Base-by-base conservation (phyloP, 2,113 vertebrate species). In the Pangasianodon hypophthalmus region DNA sequence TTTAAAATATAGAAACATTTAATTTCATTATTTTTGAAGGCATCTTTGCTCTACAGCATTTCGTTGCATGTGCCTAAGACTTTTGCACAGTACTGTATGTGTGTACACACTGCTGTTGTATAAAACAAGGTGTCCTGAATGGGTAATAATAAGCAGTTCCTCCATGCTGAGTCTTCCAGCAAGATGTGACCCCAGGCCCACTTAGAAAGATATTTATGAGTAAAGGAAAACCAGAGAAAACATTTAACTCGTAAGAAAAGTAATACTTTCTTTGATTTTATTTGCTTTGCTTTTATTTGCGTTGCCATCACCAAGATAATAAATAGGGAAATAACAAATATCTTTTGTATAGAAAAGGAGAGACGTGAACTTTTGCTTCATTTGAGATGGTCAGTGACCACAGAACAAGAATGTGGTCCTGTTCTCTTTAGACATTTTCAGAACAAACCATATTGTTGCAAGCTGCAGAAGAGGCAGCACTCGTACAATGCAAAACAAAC, bases 281-380 rank as follows among this genome's bases (percentile, higher is more conserved):
- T 62, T 79, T 90, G 46, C 83, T 85, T 88, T 88, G 87, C 84
- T 91, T 91, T 91, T 69, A 86, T 86, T 88, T 81, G 21, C 56
- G 29, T 73, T 89, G 79, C 84, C 85, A 88, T 90, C 82, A 88
- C 82, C 81, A 75, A 85, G 32, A 85, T 16, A 91, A 91, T 88
- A 91, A 91, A 91, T 89, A 91, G 64, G 79, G 90, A 89, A 86
- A 85, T 88, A 60, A 83, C 73, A 91, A 88, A 86, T 77, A 88
- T 77, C 84, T 77, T 87, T 52, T 88, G 87, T 86, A 85, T 82
- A 91, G 79, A 91, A 91, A 90, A 85, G 29, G 46, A 64, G n/a
- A 48, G 60, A 48, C 67, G 67, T 87, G 75, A 85, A 71, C 50
- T 48, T 60, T 67, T 88, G 77, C 21, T 91, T 88, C 32, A 2